Conservation (phyloP, 2,888 invertebrate genomes). For the Aphidoletes aphidimyza region DNA sequence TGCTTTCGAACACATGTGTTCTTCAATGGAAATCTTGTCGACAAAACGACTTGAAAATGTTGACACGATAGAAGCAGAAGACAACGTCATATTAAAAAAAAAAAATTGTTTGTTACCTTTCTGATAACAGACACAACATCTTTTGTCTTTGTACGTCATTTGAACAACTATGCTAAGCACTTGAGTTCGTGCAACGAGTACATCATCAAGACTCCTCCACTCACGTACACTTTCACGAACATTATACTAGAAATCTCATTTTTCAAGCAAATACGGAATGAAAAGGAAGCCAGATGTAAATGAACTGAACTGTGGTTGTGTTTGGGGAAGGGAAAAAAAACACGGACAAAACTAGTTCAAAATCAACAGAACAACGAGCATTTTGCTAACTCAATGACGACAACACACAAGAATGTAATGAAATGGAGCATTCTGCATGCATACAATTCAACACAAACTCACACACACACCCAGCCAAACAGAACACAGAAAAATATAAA, state of each 20-base stretch:
- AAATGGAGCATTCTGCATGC: neutral
- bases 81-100: conserved; percentile 34
- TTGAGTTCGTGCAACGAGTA: conserved; percentile 7
- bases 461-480: neutral
- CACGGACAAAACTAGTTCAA: neutral
- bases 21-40: neutral
- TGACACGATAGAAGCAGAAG: neutral
- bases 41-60: neutral
- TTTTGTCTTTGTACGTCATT: neutral
- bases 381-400: neutral
- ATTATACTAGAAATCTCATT: conserved; percentile 34
- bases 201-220: conserved; percentile 1
- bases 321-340: no score
- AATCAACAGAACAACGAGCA: neutral
- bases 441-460: neutral
- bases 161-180: neutral
- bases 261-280: neutral
- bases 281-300: conserved; percentile 9
- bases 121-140: neutral
- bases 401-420: neutral
- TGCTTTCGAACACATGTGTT: neutral
- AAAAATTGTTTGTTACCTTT: conserved; percentile 3
- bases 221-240: conserved; percentile 23
- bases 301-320: no score
- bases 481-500: neutral